Percentiles rank a stretch among this genome's conserved stretches.
Evolutionary conservation across 2,797 vertebrate genomes (phyloP).

Genomic region (Cryptoblepharus egeriae): DNA sequence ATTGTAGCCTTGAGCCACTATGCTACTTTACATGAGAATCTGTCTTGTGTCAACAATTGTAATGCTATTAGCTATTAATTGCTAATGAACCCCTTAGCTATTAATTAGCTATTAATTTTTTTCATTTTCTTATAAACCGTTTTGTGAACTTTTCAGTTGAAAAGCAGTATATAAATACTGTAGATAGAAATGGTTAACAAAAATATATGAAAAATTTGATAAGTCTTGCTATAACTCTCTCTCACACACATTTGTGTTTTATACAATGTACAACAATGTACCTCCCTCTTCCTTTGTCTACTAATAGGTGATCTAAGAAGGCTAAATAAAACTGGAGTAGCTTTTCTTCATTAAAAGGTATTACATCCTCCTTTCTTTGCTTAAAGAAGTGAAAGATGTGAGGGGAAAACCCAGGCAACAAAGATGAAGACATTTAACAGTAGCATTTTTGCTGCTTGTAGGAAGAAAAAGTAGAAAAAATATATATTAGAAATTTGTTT

Average conservation of each 20-base stretch:
- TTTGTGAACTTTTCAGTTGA: too few species aligned
- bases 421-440: constrained; percentile 28
- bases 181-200: too few species aligned
- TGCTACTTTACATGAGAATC: neutral
- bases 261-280: neutral
- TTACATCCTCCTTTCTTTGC: constrained; percentile 40
- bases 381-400: constrained; percentile 19
- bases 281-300: constrained; percentile 41
- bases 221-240: constrained; percentile 36
- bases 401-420: constrained; percentile 34
- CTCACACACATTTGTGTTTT: constrained; percentile 46
- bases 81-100: too few species aligned
- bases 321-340: constrained; percentile 53
- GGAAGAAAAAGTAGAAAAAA: constrained; percentile 37
- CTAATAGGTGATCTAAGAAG: constrained; percentile 51
- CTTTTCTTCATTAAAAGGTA: constrained; percentile 48
- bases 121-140: too few species aligned
- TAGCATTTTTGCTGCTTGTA: constrained; percentile 55
- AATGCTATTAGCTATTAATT: too few species aligned
- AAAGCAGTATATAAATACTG: too few species aligned
- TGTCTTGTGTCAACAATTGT: neutral
- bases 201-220: constrained; percentile 35
- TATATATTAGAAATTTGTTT: constrained; percentile 53
- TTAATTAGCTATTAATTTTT: too few species aligned
- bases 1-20: too few species aligned